A percentile compares a stretch with the other conserved stretches of the same genome.
These are phyloP conservation scores for Pristionchus exspectatus DNA, from an alignment of 2,888 invertebrate genomes.

Conservation along the genomic window DNA sequence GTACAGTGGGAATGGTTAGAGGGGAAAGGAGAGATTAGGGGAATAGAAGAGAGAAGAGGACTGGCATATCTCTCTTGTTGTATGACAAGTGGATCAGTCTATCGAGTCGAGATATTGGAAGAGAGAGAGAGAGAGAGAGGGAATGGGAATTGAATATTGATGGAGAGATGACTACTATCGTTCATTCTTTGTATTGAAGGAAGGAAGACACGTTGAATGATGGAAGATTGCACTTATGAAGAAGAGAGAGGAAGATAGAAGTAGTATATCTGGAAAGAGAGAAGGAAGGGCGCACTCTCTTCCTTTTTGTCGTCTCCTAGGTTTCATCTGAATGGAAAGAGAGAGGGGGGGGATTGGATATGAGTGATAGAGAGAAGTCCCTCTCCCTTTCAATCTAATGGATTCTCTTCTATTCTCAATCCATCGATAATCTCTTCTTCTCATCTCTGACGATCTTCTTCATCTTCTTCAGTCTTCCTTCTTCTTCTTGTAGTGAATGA, in stretches of 20 bases:
- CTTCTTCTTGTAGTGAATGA: neutral
- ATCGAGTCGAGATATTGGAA: slow-evolving; percentile 19
- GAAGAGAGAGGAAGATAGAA: neutral
- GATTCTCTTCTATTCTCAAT: slow-evolving; percentile 1
- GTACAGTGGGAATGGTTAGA: slow-evolving; percentile 26
- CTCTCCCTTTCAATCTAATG: slow-evolving; percentile 18
- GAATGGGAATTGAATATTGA: slow-evolving; percentile 24
- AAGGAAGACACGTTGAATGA: neutral
- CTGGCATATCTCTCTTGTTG: neutral
- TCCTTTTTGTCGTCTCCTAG: slow-evolving; percentile 26
- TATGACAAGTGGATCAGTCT: slow-evolving; percentile 44
- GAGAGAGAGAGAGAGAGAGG: no score
- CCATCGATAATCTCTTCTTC: neutral
- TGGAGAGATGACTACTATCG: neutral
- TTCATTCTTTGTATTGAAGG: neutral
- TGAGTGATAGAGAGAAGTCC: slow-evolving; percentile 14
- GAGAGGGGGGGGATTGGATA: neutral
- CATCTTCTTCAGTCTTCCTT: neutral
- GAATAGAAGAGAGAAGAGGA: slow-evolving; percentile 10
- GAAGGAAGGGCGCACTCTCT: neutral
- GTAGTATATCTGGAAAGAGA: slow-evolving; percentile 13
- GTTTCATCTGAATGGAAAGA: slow-evolving; percentile 32
- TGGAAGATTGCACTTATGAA: neutral
- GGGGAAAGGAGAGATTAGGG: slow-evolving; percentile 36
- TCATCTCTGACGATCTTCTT: neutral